Percentiles rank a stretch among this genome's conserved stretches.
Evolutionary conservation across 2,888 invertebrate species (phyloP).

Genomic region (Apotomis turbidana): DNA sequence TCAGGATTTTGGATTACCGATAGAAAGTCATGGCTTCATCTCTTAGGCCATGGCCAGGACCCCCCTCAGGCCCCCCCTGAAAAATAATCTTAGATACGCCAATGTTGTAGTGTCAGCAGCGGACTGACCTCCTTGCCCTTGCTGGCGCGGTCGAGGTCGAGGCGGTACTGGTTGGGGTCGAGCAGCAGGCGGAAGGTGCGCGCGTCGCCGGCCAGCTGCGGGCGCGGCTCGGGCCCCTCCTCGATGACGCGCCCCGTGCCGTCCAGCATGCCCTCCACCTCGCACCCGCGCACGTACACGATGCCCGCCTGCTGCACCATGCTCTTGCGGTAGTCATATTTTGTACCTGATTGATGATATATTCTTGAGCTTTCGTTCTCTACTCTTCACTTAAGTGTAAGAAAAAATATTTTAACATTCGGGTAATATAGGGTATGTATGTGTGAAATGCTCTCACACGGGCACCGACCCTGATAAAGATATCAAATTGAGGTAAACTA

Average conservation of each 20-base stretch:
- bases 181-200: constrained; percentile 97
- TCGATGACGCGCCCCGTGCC: constrained; percentile 97
- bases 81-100: too few species aligned
- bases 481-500: too few species aligned
- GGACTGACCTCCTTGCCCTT: constrained; percentile 88
- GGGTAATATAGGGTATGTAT: too few species aligned
- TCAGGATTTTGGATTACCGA: too few species aligned
- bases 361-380: too few species aligned
- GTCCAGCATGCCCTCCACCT: constrained; percentile 99
- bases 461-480: too few species aligned
- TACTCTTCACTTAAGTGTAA: too few species aligned
- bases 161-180: constrained; percentile 98
- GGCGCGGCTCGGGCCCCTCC: constrained; percentile 96
- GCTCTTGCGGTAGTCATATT: constrained; percentile 91
- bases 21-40: too few species aligned
- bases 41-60: too few species aligned
- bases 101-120: not conserved
- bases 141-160: constrained; percentile 94
- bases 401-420: too few species aligned
- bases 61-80: too few species aligned
- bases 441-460: too few species aligned
- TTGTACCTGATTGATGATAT: constrained; percentile 82
- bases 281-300: constrained; percentile 97
- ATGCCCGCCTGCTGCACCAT: constrained; percentile 97
- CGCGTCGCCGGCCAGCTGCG: constrained; percentile 93